Base-by-base conservation (phyloP, 2,797 vertebrate genomes). In the Gastrophryne carolinensis region DNA sequence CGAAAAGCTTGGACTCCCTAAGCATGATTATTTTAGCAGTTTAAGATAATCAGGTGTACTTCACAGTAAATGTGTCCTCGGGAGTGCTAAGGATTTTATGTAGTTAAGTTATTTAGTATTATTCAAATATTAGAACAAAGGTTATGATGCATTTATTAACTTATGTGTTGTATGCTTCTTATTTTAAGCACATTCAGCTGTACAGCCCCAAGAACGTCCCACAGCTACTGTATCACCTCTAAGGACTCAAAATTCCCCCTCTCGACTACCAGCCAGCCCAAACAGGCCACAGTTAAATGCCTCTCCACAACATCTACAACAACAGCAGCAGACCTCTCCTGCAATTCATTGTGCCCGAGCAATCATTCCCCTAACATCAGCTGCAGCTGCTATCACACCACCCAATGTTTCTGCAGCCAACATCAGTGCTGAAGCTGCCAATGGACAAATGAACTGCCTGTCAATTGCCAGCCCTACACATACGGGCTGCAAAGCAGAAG, bases 361-460 rank as follows among this genome's bases (percentile, higher is more conserved):
- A 13, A 86, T 92, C 76, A 92, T 94, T 61, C 91, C 95, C 0
- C 91, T 98, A 67, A 93, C 90, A 2, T 96, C 95, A 0, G 94
- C 95, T 0, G 92, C 96, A 0, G 91, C 93, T 0, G 96, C 95
- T 78, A 91, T 98, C 86, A 98, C 95, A 0, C 95, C 96, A 0
- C 96, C 95, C 41, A 98, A 96, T 3, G 86, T 95, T 83, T 95
- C 87, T 0, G 94, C 94, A 0, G 90, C 91, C 49, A 92, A 92
- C 78, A 90, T 97, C 81, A 94, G 92, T 0, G 93, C 93, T 5
- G 92, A 94, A 63, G 84, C 74, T 0, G 80, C 83, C 0, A 69
- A 65, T 0, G 87, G 84, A 1, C 80, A 91, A 0, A 44, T 91
- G 52, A 84, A 86, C 11, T 84, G 88, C 27, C 79, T 82, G 4